Base-by-base conservation (phyloP, 2,888 invertebrate genomes). In the Ceramica pisi region DNA sequence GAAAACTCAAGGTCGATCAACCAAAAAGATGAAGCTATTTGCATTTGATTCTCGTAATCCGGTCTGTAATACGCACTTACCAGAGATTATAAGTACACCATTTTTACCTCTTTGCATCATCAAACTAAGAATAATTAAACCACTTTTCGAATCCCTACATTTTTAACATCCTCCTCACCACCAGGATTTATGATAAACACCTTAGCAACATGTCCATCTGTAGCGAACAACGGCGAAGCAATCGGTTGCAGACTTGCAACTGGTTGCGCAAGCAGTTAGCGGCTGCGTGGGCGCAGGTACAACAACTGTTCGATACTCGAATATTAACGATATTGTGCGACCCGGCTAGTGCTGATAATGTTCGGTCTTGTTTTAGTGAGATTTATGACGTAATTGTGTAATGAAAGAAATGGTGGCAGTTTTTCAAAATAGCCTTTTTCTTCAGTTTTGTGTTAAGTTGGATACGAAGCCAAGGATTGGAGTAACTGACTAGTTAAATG, bases 241-340 rank as follows among this genome's bases (percentile, higher is more conserved):
- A 69, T 78, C 62, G 31, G 63, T 61, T 69, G 59, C 38, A 53
- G 35, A 59, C 59, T 46, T 70, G 83, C 83, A 68, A 71, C 68
- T 73, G 66, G 56, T 71, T 71, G 78, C 46, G 61, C 59, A 71
- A 78, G 74, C 77, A 77, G 70, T 81, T 70, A 71, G 53, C 31
- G 26, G 64, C 10, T 26, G 38, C 61, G 82, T 82, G 68, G 82
- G 84, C 46, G 67, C 65, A 10, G 16, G 50, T 19, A 62, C 75
- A 48, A 68, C 41, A 62, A 14, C 48, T 44, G 57, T 53, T 63
- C 59, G 51, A 71, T 74, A 69, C 46, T 26, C 46, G 53, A n/a
- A 53, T 75, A 71, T 67, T 67, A 72, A 59, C 48, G 59, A 66
- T 65, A 72, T 75, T 26, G 55, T 59, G 23, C 8, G 2, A n/a